Conservation (phyloP, 2,113 vertebrate species). For the Hippolais icterina region DNA sequence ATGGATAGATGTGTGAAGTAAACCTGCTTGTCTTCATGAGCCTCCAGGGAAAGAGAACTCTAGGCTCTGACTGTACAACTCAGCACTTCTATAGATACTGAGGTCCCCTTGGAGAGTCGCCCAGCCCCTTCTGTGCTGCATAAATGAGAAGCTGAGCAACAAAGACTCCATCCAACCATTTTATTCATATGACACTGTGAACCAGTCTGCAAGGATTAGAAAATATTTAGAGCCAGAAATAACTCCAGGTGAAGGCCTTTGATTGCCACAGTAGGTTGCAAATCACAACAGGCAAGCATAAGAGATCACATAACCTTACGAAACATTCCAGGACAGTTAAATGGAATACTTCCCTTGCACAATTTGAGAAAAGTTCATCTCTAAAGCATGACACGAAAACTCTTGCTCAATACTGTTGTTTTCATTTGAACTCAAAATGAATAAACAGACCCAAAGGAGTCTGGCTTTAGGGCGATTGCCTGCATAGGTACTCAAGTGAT, state of each 20-base stretch:
- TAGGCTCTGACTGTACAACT: neutral
- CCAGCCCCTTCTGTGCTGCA: neutral
- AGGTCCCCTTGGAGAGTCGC: neutral
- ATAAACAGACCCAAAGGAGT: slow-evolving; percentile 18
- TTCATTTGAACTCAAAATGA: slow-evolving; percentile 11
- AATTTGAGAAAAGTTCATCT: slow-evolving; percentile 41
- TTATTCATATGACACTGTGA: neutral
- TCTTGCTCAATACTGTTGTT: slow-evolving; percentile 36
- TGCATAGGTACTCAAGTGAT: neutral
- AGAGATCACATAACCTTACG: neutral
- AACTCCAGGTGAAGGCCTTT: neutral
- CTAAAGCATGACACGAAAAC: slow-evolving; percentile 11
- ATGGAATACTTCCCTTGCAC: slow-evolving; percentile 25
- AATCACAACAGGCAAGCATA: neutral
- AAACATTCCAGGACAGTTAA: slow-evolving; percentile 22
- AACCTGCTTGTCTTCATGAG: neutral
- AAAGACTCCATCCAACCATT: neutral
- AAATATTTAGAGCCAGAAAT: neutral
- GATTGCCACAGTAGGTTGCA: neutral
- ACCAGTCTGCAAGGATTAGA: neutral
- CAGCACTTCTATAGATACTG: neutral
- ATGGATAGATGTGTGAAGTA: neutral
- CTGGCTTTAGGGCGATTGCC: neutral
- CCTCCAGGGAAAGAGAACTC: neutral
- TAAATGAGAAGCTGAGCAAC: neutral